A percentile compares a stretch with the other conserved stretches of the same genome.
Conservation (phyloP, 2,797 vertebrate genomes). For the Hypotaenidia okinawae region DNA sequence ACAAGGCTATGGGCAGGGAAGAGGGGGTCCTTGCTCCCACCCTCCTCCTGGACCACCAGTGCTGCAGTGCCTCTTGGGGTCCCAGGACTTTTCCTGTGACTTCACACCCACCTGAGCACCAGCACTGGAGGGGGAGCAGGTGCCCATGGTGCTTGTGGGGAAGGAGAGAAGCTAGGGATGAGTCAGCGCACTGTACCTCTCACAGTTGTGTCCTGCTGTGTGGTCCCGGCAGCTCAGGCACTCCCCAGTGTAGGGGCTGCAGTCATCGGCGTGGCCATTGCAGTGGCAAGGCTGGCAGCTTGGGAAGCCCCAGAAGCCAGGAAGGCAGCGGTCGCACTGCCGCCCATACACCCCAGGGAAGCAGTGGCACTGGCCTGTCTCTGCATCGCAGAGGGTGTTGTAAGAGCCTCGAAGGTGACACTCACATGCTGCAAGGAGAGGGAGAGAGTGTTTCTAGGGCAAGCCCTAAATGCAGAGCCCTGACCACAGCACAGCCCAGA, state of each 20-base stretch:
- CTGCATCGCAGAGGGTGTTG: constrained; percentile 83
- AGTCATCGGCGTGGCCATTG: constrained; percentile 89
- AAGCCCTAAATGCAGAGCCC: neutral
- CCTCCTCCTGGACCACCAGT: neutral
- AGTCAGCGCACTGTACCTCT: constrained; percentile 74
- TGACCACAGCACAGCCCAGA: neutral
- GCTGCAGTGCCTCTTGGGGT: fast-evolving
- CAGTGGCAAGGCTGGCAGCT: constrained; percentile 90
- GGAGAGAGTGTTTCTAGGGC: neutral
- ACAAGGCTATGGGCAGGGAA: neutral
- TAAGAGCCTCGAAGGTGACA: constrained; percentile 88
- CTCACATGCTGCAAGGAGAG: constrained; percentile 82
- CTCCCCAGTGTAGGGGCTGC: constrained; percentile 82
- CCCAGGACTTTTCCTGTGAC: neutral
- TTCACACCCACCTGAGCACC: neutral
- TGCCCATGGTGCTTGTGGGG: neutral
- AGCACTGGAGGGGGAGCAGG: neutral
- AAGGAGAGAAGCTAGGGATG: neutral
- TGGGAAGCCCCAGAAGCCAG: constrained; percentile 95
- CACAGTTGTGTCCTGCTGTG: constrained; percentile 87
- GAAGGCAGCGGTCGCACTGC: constrained; percentile 91
- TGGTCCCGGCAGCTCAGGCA: constrained; percentile 89
- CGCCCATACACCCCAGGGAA: constrained; percentile 83
- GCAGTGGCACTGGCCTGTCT: constrained; percentile 91
- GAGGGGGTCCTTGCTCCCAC: neutral